Evolutionary conservation across 2,797 vertebrate species (phyloP).

Genomic region (Sphaeramia orbicularis): DNA sequence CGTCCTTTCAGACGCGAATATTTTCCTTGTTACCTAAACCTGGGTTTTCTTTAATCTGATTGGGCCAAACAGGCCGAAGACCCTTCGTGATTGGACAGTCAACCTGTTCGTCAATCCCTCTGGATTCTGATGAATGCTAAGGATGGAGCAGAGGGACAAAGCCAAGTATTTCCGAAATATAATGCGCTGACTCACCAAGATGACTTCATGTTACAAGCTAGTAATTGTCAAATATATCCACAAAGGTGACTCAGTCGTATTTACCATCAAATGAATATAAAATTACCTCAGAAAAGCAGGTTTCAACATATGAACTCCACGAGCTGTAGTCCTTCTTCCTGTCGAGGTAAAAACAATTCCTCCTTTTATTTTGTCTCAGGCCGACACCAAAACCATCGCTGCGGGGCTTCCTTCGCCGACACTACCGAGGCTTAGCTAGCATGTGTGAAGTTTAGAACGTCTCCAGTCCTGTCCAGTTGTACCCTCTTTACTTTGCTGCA

Average conservation of each 20-base stretch:
- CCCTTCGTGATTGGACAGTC: slow-evolving; percentile 62
- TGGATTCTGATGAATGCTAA: slow-evolving; percentile 48
- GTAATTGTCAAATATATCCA: too few species aligned
- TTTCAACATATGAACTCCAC: slow-evolving; percentile 58
- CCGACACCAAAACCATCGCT: slow-evolving; percentile 42
- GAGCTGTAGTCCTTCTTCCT: slow-evolving; percentile 59
- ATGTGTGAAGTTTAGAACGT: slow-evolving; percentile 9
- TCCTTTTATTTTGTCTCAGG: slow-evolving; percentile 45
- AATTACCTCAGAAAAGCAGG: slow-evolving; percentile 71
- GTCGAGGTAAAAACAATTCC: slow-evolving; percentile 63
- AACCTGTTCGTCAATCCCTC: slow-evolving; percentile 55
- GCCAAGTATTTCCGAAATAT: slow-evolving; percentile 23
- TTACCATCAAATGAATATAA: neutral
- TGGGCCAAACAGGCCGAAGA: slow-evolving; percentile 23
- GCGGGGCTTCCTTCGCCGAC: slow-evolving; percentile 25
- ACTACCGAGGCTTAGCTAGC: slow-evolving; percentile 13
- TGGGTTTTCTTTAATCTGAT: slow-evolving; percentile 35
- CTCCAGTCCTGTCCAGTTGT: slow-evolving; percentile 1
- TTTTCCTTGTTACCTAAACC: slow-evolving; percentile 11
- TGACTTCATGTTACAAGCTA: neutral
- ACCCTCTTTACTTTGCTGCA: slow-evolving; percentile 29
- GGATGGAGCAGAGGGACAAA: slow-evolving; percentile 28
- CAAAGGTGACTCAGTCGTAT: rapidly evolving
- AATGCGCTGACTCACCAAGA: slow-evolving; percentile 15
- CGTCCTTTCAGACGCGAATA: neutral